Conservation (phyloP, 2,113 vertebrate species). For the Uropsilus gracilis region DNA sequence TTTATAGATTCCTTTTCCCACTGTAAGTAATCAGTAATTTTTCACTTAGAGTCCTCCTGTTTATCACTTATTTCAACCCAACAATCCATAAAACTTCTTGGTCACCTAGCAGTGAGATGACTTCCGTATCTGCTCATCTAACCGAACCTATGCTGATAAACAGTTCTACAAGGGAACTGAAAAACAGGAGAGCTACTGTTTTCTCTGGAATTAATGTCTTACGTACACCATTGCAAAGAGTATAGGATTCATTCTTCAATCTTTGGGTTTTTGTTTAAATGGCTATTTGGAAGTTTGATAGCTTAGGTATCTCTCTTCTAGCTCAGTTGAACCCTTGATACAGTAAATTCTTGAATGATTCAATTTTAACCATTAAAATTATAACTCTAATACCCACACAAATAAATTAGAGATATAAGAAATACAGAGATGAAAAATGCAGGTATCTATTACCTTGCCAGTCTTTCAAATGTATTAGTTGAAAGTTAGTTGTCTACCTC, state of each 20-base stretch:
- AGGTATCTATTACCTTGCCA: not conserved
- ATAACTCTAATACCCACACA: not conserved
- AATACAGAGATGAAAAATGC: not conserved
- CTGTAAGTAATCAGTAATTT: not conserved
- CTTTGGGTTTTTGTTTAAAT: not conserved
- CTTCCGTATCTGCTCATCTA: not conserved
- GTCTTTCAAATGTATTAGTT: not conserved
- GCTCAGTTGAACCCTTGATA: not conserved
- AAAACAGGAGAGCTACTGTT: not conserved
- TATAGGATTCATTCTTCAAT: not conserved
- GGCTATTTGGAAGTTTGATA: not conserved
- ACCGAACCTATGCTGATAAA: fast-evolving
- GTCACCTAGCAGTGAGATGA: not conserved
- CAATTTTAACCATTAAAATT: not conserved
- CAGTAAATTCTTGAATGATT: not conserved
- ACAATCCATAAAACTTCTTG: not conserved
- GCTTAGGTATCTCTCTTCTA: not conserved
- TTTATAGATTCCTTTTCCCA: not conserved
- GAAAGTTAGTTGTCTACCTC: not conserved
- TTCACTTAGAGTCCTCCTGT: not conserved
- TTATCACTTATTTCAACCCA: not conserved
- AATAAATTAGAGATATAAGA: not conserved
- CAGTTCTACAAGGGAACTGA: not conserved
- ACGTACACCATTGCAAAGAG: not conserved
- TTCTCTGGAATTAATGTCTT: not conserved